Evolutionary conservation across 2,113 vertebrate genomes (phyloP).

Genomic region (Antechinus flavipes): DNA sequence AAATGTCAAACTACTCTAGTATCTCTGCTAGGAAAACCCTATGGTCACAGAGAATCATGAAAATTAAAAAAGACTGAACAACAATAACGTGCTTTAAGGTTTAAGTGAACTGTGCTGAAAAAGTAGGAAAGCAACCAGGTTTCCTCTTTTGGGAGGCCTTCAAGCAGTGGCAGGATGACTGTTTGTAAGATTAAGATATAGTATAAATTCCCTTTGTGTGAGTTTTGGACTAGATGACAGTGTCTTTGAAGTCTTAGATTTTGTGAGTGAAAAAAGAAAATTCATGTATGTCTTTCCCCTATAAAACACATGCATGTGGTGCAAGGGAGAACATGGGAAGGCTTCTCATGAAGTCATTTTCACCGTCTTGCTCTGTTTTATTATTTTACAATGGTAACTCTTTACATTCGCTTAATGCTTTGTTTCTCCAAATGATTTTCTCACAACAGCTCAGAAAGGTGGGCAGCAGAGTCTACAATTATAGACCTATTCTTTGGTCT

Average conservation of each 20-base stretch:
- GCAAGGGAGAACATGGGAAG: background rate
- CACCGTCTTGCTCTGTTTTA: background rate
- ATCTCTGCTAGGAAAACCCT: background rate
- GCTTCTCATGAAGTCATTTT: background rate
- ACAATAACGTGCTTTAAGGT: background rate
- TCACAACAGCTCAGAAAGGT: background rate
- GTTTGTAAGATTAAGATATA: no score
- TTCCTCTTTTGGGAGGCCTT: background rate
- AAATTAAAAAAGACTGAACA: background rate
- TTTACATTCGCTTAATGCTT: background rate
- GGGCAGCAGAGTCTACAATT: background rate
- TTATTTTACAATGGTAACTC: background rate
- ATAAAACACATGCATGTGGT: background rate
- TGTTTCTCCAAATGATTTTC: background rate
- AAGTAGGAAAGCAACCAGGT: background rate
- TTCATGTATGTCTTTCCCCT: background rate
- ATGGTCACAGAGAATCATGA: background rate
- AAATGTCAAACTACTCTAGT: background rate
- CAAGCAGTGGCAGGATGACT: background rate
- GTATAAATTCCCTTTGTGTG: background rate
- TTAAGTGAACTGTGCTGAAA: background rate
- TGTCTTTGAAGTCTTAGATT: background rate
- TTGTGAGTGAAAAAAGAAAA: background rate
- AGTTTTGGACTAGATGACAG: background rate
- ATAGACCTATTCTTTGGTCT: background rate